Evolutionary conservation across 2,113 vertebrate species (phyloP), one percentile per base, ranked within the genome.

Genomic region (Dicerorhinus sumatrensis): DNA sequence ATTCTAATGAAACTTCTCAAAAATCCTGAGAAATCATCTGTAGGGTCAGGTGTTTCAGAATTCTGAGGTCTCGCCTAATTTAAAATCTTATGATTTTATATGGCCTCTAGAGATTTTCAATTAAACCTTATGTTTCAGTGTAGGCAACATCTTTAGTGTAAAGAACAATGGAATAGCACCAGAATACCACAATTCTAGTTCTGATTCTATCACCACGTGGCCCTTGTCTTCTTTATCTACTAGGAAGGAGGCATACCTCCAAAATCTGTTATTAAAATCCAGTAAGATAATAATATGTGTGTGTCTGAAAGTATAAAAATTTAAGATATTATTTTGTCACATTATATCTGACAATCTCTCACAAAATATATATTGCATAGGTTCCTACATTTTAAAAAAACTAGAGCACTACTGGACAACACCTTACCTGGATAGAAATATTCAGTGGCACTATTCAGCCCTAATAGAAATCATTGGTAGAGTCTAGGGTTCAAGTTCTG

Each of bases 51-150:
- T 73, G 76, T 67, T 95, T 93, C 18, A 83, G 82, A 93, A 85
- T 83, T 92, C 58, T 85, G 58, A 79, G 46, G 33, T 70, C 16
- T 70, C 89, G 36, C 5, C 46, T 86, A 21, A 51, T 92, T 67
- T 81, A 91, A 89, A 89, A 96, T 75, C 16, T 88, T 91, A 86
- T n/a, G 54, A 97, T 77, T 82, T 27, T 62, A 60, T 25, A 91
- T 58, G 23, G 16, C 20, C 31, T 42, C 17, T 96, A 79, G 33
- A 96, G 56, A 39, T 63, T 85, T 92, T 82, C 36, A 90, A 54
- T 94, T 76, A 76, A 94, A 62, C 76, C 75, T 92, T 96, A 56
- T 79, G n/a, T 81, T 69, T 91, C 62, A 77, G 36, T 60, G 36
- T 27, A 69, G 51, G n/a, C 42, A 88, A 73, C 54, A 91, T 67